Base-by-base conservation (phyloP, 2,797 vertebrate species). In the Okamejei kenojei region DNA sequence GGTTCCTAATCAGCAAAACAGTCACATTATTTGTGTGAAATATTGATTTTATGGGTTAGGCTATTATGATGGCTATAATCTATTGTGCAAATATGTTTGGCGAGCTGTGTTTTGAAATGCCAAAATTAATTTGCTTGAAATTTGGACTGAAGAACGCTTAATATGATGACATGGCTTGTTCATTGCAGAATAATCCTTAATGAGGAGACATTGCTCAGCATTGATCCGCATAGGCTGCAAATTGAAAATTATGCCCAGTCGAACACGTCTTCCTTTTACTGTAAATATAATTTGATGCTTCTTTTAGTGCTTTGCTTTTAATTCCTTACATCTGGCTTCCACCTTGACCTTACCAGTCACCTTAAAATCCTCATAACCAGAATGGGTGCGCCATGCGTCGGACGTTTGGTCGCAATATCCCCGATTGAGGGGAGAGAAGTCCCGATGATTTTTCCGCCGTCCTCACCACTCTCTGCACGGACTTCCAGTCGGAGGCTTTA, bases 101-200 rank as follows among this genome's bases (percentile, higher is more conserved):
- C 76, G 90, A 74, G 68, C 90, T 76, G 65, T 71, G 73, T 54
- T 92, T 92, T 92, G 90, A 92, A 76, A 74, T 13, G 90, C 38
- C 71, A 58, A 71, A 92, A 92, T 76, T 92, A 74, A 92, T 92
- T 92, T 92, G 90, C 90, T 92, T 92, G 90, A 74, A 92, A 92
- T 74, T 92, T 92, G 90, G 71, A 92, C 90, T 73, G 65, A 63
- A 54, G 86, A 90, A 90, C 68, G 86, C 86, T 73, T 91, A n/a
- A 74, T 92, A 74, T 92, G 76, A 54, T 92, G 90, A 92, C 90
- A 92, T 76, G 35, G 38, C 90, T 54, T 92, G 35, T 92, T 73
- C 90, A 29, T 0, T 54, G 68, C 6, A 38, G 29, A 76, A 92
- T 35, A 92, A 92, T 76, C 71, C 90, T 92, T 92, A 76, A 92